These are phyloP conservation scores for human DNA, from an alignment of 2,113 vertebrate species.

Conservation along the genomic window GRCh38 chr3:131114001-131114500, in stretches of 20 bases:
- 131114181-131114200: neutral
- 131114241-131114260: neutral
- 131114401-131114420: neutral
- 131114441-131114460: neutral
- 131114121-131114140: neutral
- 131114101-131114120: neutral
- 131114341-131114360: neutral
- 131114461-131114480: neutral
- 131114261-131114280: neutral
- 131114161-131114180: constrained; percentile 41
- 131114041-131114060: neutral
- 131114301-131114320: neutral
- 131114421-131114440: neutral
- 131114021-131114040: neutral
- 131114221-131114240: neutral
- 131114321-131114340: neutral
- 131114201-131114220: neutral
- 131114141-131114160: neutral
- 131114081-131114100: neutral
- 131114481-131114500: neutral
- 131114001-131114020: neutral
- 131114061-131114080: neutral
- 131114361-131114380: neutral
- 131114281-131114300: neutral
- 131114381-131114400: neutral